Conservation (phyloP, 2,797 vertebrate genomes). For the Coccyzus lansbergi region DNA sequence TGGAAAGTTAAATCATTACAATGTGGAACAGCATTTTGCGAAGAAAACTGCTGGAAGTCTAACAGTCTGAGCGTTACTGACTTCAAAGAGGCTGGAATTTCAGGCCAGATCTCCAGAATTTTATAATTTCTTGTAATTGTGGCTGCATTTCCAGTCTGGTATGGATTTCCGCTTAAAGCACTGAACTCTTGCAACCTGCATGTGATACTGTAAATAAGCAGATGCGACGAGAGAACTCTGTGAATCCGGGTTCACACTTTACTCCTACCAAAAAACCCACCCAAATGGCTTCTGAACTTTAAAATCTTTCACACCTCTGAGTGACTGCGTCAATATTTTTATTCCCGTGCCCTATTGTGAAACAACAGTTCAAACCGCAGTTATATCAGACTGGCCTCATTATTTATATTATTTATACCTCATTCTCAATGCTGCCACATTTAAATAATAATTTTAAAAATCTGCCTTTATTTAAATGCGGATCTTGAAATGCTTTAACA, state of each 20-base stretch:
- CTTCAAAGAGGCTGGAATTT: constrained; percentile 41
- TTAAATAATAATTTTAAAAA: background rate
- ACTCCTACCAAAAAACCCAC: background rate
- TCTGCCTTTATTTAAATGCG: background rate
- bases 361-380: background rate
- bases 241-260: background rate
- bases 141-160: background rate
- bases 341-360: background rate
- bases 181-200: background rate
- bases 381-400: background rate
- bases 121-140: constrained; percentile 33
- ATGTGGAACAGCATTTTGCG: background rate
- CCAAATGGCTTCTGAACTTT: background rate
- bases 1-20: constrained; percentile 38
- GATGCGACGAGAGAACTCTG: background rate
- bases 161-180: constrained; percentile 1
- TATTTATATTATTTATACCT: too few species aligned
- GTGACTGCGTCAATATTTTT: background rate
- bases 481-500: background rate
- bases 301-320: constrained; percentile 15
- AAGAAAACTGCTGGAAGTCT: constrained; percentile 40
- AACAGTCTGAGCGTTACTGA: background rate
- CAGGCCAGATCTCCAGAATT: background rate
- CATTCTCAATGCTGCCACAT: background rate
- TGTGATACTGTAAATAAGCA: constrained; percentile 15